Base-by-base conservation (phyloP, 2,797 vertebrate species). In the Psittacula echo region DNA sequence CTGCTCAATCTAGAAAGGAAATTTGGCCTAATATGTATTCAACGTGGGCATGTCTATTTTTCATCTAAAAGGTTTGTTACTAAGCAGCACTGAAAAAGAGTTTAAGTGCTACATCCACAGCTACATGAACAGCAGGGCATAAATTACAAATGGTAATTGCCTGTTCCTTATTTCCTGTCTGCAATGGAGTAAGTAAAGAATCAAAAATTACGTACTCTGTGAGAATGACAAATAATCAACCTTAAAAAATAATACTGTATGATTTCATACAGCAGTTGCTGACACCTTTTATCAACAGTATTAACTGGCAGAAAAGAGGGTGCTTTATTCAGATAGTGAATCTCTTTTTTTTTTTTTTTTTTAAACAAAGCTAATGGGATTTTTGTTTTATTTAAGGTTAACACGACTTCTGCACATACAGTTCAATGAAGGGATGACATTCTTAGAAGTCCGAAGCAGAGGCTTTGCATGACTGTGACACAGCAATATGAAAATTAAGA, bases 41-140 rank as follows among this genome's bases (percentile, higher is more conserved):
- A 72, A 3, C 24, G 41, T 56, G 48, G n/a, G 24, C 15, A 9
- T 64, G 41, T 23, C 64, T 68, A 41, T 70, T 68, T 85, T 79
- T 93, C 70, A 65, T 70, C 50, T 72, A 60, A 89, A 94, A 91
- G 47, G 75, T 37, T 64, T 89, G 75, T 78, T 93, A 85, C 68
- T 60, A 75, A 80, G 72, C 71, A 86, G 47, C 79, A 85, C 34
- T 51, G 78, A 75, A 79, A 94, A 94, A 68, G 73, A 76, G 44
- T 24, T 71, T 34, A 66, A 65, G 42, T 76, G 58, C 73, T 77
- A 72, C 47, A 88, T 74, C 50, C 61, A 90, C 65, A 77, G 56
- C 42, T 75, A 75, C 47, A 86, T 47, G 27, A 94, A 50, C 60
- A 91, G 60, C 53, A 82, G 27, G 53, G 60, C 75, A 79, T 86